Base-by-base conservation (phyloP, 1,140 invertebrate genomes). In the Vollenhovia emeryi region DNA sequence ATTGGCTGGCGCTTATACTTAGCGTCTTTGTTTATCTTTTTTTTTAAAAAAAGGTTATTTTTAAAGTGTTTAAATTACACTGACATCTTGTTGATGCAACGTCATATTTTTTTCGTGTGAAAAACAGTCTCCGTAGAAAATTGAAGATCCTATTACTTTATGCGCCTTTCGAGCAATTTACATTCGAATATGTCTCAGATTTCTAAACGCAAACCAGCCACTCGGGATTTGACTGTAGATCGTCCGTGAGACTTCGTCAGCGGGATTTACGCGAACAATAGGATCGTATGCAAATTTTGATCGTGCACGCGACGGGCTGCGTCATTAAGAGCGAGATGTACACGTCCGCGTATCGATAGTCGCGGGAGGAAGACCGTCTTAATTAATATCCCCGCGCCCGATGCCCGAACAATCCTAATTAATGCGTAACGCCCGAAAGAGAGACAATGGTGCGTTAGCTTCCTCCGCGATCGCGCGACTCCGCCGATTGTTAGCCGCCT, bases 371-470 rank as follows among this genome's bases (percentile, higher is more conserved):
- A 73, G 66, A 59, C 21, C 15, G 11, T 69, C 57, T 66, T 73
- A 76, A 76, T 76, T 84, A 84, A 84, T 84, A 76, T 84, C 24
- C 18, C 13, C 40, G 21, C 45, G n/a, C 36, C 18, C 27, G 13
- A 21, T 36, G 21, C 36, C 52, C n/a, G 50, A 82, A 83, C 79
- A 74, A 83, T 74, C 30, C 11, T 83, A 83, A 83, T 83, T 83
- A 83, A 83, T 57, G 55, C 69, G 36, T 30, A 75, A 30, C 48
- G 27, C 21, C 6, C 48, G 68, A 64, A 66, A 45, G 48, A 27
- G 30, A 74, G 85, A 86, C 33, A 62, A 86, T 40, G 9, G 52
- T 30, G n/a, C n/a, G 36, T 21, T n/a, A n/a, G 11, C 24, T 83
- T 62, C 55, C 36, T 52, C 7, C 8, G 0, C 27, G 15, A 33